Conservation (phyloP, 2,113 vertebrate genomes). For the Oncorhynchus kisutch region DNA sequence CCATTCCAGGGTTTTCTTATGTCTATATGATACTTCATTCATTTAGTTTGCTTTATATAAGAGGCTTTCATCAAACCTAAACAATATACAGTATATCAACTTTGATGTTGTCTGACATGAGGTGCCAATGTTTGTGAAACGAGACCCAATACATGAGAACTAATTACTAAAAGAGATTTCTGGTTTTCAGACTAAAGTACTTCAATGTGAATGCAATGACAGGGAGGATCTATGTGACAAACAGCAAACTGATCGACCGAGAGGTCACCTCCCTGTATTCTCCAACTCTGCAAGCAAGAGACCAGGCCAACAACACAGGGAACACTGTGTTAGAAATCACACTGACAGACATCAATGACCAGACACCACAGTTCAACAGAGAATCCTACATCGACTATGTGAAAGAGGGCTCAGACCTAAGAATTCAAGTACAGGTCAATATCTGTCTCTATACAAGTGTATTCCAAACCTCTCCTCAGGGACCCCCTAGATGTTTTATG, state of each 20-base stretch:
- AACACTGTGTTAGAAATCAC: conserved; percentile 77
- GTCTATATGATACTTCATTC: no score
- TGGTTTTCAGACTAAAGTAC: conserved; percentile 63
- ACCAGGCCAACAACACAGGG: conserved; percentile 62
- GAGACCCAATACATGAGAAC: neutral
- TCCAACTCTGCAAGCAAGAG: conserved; percentile 82
- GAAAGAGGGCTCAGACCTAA: conserved; percentile 68
- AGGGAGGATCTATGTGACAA: conserved; percentile 73
- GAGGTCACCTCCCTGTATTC: conserved; percentile 77
- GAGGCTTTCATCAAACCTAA: no score
- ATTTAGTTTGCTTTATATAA: neutral
- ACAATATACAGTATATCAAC: neutral
- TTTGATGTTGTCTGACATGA: neutral
- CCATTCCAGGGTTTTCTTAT: neutral
- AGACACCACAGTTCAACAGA: conserved; percentile 60
- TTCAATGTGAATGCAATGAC: conserved; percentile 71
- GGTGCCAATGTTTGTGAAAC: neutral
- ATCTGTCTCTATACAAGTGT: neutral
- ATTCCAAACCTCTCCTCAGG: no score
- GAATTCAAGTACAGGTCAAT: conserved; percentile 72
- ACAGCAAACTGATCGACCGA: conserved; percentile 73
- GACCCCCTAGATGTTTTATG: no score
- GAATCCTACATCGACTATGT: conserved; percentile 77
- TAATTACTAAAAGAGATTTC: neutral
- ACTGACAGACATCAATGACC: conserved; percentile 84